These are phyloP conservation scores for Crocuta crocuta DNA, from an alignment of 2,113 vertebrate species.

Conservation along the genomic window DNA sequence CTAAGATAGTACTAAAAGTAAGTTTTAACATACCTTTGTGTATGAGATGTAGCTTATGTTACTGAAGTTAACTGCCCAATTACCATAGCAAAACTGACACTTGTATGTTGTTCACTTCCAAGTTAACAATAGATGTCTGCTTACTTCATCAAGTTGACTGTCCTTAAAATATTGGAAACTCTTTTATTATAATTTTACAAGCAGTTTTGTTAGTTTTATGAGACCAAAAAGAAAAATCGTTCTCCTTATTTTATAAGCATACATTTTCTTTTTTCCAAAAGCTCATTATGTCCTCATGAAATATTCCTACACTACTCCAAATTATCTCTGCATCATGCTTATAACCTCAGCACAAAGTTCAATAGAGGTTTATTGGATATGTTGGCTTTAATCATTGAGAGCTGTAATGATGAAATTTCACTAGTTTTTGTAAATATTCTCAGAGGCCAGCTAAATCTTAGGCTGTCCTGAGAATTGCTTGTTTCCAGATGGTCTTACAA, in stretches of 20 bases:
- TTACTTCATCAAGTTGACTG: background rate
- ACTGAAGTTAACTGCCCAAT: background rate
- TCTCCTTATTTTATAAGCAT: slow-evolving; percentile 49
- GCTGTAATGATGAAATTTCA: slow-evolving; percentile 62
- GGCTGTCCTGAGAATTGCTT: background rate
- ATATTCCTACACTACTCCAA: background rate
- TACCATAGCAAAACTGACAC: background rate
- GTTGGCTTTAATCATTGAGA: slow-evolving; percentile 37
- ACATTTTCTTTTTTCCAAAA: background rate
- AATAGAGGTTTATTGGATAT: slow-evolving; percentile 60
- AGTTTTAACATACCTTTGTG: background rate
- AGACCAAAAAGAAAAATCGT: background rate
- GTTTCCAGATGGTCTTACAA: background rate
- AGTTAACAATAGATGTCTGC: background rate
- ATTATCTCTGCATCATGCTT: slow-evolving; percentile 40
- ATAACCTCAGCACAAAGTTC: slow-evolving; percentile 54
- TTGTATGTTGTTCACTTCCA: background rate
- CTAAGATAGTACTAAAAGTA: background rate
- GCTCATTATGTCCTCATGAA: slow-evolving; percentile 46
- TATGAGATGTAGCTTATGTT: background rate
- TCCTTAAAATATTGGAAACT: background rate
- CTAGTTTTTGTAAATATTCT: slow-evolving; percentile 65
- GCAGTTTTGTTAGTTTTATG: slow-evolving; percentile 48
- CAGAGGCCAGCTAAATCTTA: slow-evolving; percentile 3
- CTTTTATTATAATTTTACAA: slow-evolving; percentile 49